phyloP scores from a whole-genome alignment of 1,140 invertebrate genomes.

The Hormaphis cornu region DNA sequence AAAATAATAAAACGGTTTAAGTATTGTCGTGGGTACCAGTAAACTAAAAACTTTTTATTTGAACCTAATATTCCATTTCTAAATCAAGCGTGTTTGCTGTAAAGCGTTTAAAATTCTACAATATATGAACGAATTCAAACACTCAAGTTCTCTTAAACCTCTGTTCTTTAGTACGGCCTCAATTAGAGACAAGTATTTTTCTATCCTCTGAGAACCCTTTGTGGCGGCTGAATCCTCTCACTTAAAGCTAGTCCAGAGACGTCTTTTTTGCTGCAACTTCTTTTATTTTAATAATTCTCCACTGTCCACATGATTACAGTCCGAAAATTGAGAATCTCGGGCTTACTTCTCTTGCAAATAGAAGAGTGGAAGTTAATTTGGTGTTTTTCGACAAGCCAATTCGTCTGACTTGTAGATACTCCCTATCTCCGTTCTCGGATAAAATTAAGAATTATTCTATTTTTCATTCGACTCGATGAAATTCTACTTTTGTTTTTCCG shows the following conservation, averaged over 20 bases:
- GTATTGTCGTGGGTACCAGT: background rate
- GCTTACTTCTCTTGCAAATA: background rate
- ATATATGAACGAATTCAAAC: background rate
- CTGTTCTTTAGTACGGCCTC: background rate
- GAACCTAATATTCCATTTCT: background rate
- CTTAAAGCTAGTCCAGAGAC: background rate
- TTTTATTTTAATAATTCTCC: background rate
- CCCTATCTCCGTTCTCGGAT: background rate
- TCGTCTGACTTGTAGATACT: background rate
- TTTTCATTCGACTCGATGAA: background rate
- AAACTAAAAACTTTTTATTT: background rate
- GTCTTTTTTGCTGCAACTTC: background rate
- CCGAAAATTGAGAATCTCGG: background rate
- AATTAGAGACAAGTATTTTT: background rate
- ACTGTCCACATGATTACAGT: background rate
- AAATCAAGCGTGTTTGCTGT: background rate
- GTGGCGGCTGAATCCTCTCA: background rate
- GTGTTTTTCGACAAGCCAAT: background rate
- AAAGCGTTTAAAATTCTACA: background rate
- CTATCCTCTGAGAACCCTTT: background rate
- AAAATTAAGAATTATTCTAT: background rate
- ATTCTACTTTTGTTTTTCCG: background rate
- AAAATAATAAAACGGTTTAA: background rate
- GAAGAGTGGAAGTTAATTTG: background rate
- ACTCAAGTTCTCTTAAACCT: background rate